These are phyloP conservation scores for Aphelenchoides besseyi DNA, from an alignment of 1,140 invertebrate genomes.

Conservation along the genomic window DNA sequence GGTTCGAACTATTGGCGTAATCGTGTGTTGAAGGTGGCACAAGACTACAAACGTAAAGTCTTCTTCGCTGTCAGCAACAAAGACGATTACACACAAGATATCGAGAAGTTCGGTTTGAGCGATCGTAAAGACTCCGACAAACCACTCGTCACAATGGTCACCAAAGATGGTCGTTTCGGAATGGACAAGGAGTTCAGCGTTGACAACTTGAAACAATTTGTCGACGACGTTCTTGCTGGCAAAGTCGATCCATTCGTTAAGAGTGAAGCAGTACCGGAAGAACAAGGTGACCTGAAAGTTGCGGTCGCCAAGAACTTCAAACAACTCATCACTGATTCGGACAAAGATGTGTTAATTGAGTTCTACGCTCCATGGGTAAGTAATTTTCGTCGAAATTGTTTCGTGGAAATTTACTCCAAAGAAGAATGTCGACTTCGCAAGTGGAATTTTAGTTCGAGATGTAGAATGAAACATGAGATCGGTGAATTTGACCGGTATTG, in stretches of 20 bases:
- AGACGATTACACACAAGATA: slow-evolving; percentile 80
- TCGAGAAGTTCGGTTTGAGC: slow-evolving; percentile 88
- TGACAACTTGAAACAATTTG: slow-evolving; percentile 81
- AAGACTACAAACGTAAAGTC: slow-evolving; percentile 75
- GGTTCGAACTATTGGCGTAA: slow-evolving; percentile 99
- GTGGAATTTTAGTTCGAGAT: too few relatives aligned
- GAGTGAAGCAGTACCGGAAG: slow-evolving; percentile 85
- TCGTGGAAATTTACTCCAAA: too few relatives aligned
- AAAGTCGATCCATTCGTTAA: slow-evolving; percentile 88
- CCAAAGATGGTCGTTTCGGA: slow-evolving; percentile 81
- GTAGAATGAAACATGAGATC: too few relatives aligned
- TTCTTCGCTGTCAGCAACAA: slow-evolving; percentile 85
- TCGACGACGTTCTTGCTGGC: slow-evolving; percentile 77
- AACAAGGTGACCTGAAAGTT: slow-evolving; percentile 72
- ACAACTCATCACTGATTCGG: slow-evolving; percentile 83
- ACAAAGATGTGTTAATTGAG: slow-evolving; percentile 88
- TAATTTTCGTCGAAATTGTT: too few relatives aligned
- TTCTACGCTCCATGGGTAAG: slow-evolving; percentile 85
- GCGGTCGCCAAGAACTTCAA: slow-evolving; percentile 96
- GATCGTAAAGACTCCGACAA: slow-evolving; percentile 78
- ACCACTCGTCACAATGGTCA: slow-evolving; percentile 78
- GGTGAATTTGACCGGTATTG: too few relatives aligned
- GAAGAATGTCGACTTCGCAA: too few relatives aligned
- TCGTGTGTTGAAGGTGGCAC: slow-evolving; percentile 87
- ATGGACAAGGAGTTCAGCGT: slow-evolving; percentile 86